Conservation (phyloP, 2,888 invertebrate genomes). For the Rhodophaea formosa region DNA sequence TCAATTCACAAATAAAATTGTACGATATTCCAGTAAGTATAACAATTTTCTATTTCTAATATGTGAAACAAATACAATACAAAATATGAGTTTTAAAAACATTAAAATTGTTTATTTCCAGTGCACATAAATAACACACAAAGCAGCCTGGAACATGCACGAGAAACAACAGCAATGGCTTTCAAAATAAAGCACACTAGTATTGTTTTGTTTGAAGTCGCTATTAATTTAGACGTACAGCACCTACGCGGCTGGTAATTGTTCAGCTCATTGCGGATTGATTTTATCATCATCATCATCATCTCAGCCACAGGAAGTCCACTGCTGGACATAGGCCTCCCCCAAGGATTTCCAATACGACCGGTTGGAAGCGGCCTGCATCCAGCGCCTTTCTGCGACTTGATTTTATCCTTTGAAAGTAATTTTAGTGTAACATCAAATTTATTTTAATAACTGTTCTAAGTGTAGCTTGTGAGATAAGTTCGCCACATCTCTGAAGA, state of each 20-base stretch:
- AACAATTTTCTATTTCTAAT: not conserved
- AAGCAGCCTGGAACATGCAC: constrained; percentile 22
- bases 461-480: too few relatives aligned
- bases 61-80: not conserved
- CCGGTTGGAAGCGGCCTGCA: too few relatives aligned
- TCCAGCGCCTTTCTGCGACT: too few relatives aligned
- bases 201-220: constrained; percentile 18
- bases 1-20: not conserved
- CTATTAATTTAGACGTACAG: constrained; percentile 15
- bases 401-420: too few relatives aligned
- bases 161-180: constrained; percentile 20
- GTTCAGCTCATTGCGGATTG: constrained; percentile 13
- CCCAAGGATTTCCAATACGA: too few relatives aligned
- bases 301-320: too few relatives aligned
- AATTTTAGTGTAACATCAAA: too few relatives aligned
- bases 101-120: constrained; percentile 19
- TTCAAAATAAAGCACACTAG: constrained; percentile 23
- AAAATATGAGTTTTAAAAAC: not conserved
- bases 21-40: not conserved
- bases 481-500: too few relatives aligned
- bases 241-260: constrained; percentile 2
- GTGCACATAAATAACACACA: constrained; percentile 21
- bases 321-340: too few relatives aligned
- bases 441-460: too few relatives aligned
- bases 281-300: not conserved